These are phyloP conservation scores for Tricholaema leucomelas DNA, from an alignment of 2,113 vertebrate species.

Conservation along the genomic window DNA sequence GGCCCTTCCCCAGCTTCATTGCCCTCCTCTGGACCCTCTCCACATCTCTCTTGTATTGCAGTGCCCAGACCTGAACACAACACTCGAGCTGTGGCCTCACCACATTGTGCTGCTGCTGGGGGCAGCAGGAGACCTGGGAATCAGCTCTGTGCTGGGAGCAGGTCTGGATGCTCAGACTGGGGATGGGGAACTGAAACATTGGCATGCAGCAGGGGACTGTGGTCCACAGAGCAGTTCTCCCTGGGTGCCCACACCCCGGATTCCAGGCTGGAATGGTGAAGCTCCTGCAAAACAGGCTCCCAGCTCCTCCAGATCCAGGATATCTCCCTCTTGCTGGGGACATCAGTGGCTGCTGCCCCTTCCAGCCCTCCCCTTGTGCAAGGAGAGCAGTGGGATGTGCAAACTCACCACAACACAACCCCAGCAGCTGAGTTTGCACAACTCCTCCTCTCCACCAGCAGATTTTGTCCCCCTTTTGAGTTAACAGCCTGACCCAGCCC, in stretches of 20 bases:
- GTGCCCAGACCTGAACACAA: too few relatives aligned
- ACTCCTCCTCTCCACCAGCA: neutral
- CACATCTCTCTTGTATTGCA: too few relatives aligned
- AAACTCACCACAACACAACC: neutral
- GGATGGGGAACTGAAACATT: accelerated
- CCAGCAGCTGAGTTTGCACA: neutral
- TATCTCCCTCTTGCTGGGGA: accelerated
- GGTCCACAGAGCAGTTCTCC: accelerated
- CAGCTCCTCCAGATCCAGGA: accelerated
- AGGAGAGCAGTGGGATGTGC: accelerated
- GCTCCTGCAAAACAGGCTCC: neutral
- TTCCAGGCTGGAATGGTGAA: neutral
- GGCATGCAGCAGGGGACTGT: accelerated
- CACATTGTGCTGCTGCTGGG: accelerated
- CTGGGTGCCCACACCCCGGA: neutral
- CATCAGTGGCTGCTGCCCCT: neutral
- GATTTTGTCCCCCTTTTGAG: neutral
- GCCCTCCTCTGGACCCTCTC: too few relatives aligned
- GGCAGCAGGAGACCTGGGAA: neutral
- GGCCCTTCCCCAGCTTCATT: too few relatives aligned
- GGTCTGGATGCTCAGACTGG: neutral
- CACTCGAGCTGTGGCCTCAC: too few relatives aligned
- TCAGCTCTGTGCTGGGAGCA: neutral
- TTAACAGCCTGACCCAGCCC: neutral
- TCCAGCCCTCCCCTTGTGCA: neutral